These are phyloP conservation scores for Ectobius pallidus DNA, from an alignment of 2,888 invertebrate genomes.

Conservation along the genomic window DNA sequence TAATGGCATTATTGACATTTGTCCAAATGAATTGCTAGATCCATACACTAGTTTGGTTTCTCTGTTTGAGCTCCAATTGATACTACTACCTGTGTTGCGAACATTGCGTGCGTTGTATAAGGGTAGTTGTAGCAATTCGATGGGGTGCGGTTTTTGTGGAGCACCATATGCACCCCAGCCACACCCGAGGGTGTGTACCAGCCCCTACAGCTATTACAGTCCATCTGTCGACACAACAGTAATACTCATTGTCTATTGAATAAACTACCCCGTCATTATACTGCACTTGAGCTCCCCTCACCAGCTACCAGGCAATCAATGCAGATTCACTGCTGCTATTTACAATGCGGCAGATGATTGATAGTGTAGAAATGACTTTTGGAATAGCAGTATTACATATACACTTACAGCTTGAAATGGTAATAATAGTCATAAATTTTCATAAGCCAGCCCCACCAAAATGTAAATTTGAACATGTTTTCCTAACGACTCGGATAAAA, in stretches of 20 bases:
- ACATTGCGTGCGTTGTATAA: background rate
- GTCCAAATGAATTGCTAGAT: constrained; percentile 36
- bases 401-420: constrained; percentile 25
- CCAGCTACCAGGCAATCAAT: constrained; percentile 6
- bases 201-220: constrained; percentile 8
- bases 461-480: constrained; percentile 27
- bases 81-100: background rate
- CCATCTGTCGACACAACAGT: constrained; percentile 25
- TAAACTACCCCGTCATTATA: constrained; percentile 21
- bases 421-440: constrained; percentile 29
- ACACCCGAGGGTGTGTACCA: constrained; percentile 6
- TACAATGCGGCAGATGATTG: constrained; percentile 14
- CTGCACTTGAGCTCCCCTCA: constrained; percentile 1
- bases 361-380: constrained; percentile 24
- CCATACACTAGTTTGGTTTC: constrained; percentile 10
- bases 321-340: constrained; percentile 16
- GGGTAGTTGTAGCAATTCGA: background rate
- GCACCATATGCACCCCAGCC: constrained; percentile 14
- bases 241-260: constrained; percentile 29
- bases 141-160: constrained; percentile 19
- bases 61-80: background rate
- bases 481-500: constrained; percentile 22
- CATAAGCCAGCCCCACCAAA: constrained; percentile 18
- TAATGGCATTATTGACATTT: constrained; percentile 37
- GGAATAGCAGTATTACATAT: background rate